Conservation (phyloP, 2,113 vertebrate species). For the Psophia crepitans region DNA sequence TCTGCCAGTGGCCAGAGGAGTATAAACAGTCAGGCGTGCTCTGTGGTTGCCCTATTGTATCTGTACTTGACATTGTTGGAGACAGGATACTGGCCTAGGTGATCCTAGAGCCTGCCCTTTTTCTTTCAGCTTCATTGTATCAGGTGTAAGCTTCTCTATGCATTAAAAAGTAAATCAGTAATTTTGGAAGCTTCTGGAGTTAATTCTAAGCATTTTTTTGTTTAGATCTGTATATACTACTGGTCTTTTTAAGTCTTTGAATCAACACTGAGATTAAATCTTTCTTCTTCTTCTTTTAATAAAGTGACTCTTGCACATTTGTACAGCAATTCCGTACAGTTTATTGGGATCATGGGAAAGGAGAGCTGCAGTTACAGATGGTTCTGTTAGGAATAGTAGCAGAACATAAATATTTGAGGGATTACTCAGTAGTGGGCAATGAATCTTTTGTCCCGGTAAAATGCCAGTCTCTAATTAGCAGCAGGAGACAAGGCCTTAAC, state of each 20-base stretch:
- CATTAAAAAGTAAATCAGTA: background rate
- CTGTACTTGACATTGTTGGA: background rate
- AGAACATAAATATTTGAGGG: background rate
- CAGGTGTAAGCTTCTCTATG: background rate
- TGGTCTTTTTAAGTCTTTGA: background rate
- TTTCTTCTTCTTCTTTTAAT: background rate
- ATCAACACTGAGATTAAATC: fast-evolving
- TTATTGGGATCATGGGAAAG: background rate
- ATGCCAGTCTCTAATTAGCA: conserved; percentile 12
- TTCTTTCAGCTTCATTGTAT: background rate
- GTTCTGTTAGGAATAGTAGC: background rate
- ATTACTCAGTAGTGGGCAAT: background rate
- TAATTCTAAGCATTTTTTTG: background rate
- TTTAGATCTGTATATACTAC: background rate
- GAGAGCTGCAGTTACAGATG: background rate
- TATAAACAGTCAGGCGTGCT: background rate
- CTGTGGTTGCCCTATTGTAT: background rate
- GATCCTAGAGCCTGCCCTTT: background rate
- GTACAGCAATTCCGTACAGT: background rate
- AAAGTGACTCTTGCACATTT: background rate
- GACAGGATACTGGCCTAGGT: background rate
- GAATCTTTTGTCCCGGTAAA: conserved; percentile 1
- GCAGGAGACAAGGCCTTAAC: background rate
- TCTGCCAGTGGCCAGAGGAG: background rate
- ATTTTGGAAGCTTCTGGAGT: background rate